Conservation (phyloP, 2,113 vertebrate genomes). For the Chelonoidis abingdonii region DNA sequence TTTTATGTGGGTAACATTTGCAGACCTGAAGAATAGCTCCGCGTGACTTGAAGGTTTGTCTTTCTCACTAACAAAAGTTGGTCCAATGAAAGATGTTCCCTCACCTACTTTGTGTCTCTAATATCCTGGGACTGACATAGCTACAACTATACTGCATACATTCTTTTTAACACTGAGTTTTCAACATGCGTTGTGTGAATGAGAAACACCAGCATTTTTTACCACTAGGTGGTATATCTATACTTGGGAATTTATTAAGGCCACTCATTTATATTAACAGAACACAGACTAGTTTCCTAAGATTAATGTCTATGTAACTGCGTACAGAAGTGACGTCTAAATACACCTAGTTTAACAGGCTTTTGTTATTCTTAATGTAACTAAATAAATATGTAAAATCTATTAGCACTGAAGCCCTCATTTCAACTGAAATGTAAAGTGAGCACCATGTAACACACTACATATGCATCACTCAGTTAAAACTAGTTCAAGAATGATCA, state of each 20-base stretch:
- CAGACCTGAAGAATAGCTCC: not conserved
- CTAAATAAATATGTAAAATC: slow-evolving; percentile 42
- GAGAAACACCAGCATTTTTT: slow-evolving; percentile 11
- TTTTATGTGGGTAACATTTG: too few relatives aligned
- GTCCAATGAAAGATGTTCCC: not conserved
- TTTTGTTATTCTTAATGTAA: slow-evolving; percentile 4
- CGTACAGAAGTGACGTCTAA: slow-evolving; percentile 3
- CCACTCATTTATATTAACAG: not conserved
- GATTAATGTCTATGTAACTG: slow-evolving; percentile 12
- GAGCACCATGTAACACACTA: not conserved
- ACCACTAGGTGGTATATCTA: slow-evolving; percentile 71
- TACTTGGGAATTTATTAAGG: slow-evolving; percentile 27
- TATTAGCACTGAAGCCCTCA: slow-evolving; percentile 42
- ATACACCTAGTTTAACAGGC: slow-evolving; percentile 1
- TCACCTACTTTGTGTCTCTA: not conserved
- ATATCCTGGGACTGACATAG: not conserved
- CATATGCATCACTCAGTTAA: slow-evolving; percentile 28
- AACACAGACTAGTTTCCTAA: not conserved
- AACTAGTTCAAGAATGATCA: slow-evolving; percentile 50
- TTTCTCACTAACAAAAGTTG: too few relatives aligned
- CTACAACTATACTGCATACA: not conserved
- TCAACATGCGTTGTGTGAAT: not conserved
- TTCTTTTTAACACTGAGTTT: not conserved
- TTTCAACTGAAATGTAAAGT: not conserved
- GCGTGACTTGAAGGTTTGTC: not conserved